Evolutionary conservation across 1,140 invertebrate genomes (phyloP).

Genomic region (Philaenus spumarius): DNA sequence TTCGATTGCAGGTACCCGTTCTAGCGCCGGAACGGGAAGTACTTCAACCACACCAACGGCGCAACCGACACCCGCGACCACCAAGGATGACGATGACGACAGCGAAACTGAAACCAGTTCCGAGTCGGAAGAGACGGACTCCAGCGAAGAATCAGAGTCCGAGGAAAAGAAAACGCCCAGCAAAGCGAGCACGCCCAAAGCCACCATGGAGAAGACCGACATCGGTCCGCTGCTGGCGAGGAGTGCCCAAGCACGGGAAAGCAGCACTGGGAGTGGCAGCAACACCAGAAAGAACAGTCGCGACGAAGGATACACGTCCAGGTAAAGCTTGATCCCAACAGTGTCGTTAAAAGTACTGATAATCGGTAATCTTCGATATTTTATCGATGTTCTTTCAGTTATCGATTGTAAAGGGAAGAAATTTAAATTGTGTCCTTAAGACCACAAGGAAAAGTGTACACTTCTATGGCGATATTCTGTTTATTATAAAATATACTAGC

Average conservation of each 20-base stretch:
- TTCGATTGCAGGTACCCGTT: too few relatives aligned
- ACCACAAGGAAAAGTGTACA: too few relatives aligned
- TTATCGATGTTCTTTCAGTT: too few relatives aligned
- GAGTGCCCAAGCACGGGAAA: slow-evolving; percentile 59
- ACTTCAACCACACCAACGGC: slow-evolving; percentile 15
- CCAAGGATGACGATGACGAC: slow-evolving; percentile 37
- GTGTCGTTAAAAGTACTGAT: too few relatives aligned
- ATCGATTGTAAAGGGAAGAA: too few relatives aligned
- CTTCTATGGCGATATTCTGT: too few relatives aligned
- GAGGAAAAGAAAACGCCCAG: slow-evolving; percentile 53
- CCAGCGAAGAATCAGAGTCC: slow-evolving; percentile 65
- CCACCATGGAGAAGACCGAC: slow-evolving; percentile 65
- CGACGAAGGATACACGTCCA: slow-evolving; percentile 25
- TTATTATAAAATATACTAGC: too few relatives aligned
- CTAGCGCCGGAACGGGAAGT: not conserved
- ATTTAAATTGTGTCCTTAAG: too few relatives aligned
- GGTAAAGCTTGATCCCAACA: too few relatives aligned
- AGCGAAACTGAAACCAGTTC: slow-evolving; percentile 48
- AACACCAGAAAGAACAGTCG: slow-evolving; percentile 23
- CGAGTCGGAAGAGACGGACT: slow-evolving; percentile 58
- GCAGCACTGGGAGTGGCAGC: slow-evolving; percentile 7
- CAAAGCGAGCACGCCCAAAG: slow-evolving; percentile 23
- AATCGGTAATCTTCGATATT: too few relatives aligned
- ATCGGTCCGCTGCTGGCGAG: slow-evolving; percentile 70
- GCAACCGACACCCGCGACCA: not conserved